Base-by-base conservation (phyloP, 2,888 invertebrate species). In the Conus canariensis region DNA sequence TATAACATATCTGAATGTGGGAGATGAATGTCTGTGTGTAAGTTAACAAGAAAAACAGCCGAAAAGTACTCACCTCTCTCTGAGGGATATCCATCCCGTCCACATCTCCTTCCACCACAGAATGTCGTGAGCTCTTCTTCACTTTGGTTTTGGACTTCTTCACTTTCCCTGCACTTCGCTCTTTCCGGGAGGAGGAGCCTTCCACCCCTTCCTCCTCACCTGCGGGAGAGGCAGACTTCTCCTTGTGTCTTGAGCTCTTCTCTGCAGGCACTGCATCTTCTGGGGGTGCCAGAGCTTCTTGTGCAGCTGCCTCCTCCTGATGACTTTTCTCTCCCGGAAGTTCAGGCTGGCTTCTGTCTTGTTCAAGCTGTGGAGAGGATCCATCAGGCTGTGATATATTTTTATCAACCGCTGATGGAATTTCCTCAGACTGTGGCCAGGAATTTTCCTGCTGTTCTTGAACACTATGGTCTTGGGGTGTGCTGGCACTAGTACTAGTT, bases 91-190 rank as follows among this genome's bases (percentile, higher is more conserved):
- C 30, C 30, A 30, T 30, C 30, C 30, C 30, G 30, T 30, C 30
- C 30, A 19, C 19, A 14, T 82, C 82, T 16, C 86, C 86, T 60
- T 86, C 86, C 45, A 45, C 30, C 0, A 16, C 25, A 25, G 59
- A 60, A 60, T 25, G 85, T 25, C n/a, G 59, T 22, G 58, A 16
- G 60, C 60, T n/a, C 86, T 86, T 86, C 86, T 67, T 86, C 67
- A 67, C 86, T 25, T 86, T 86, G 9, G 67, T 45, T 45, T 86
- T 86, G 86, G 67, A 30, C 67, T 86, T 86, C 86, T 86, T 86
- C 86, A 45, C 45, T 30, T 86, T 86, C 8, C 86, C 85, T 3
- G 82, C 19, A 67, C 86, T 86, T 45, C 67, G n/a, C n/a, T 86
- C 86, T 16, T 86, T 86, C 86, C 58, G 59, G 8, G 86, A 25